Base-by-base conservation (phyloP, 2,888 invertebrate genomes). In the Trimorus sp. region DNA sequence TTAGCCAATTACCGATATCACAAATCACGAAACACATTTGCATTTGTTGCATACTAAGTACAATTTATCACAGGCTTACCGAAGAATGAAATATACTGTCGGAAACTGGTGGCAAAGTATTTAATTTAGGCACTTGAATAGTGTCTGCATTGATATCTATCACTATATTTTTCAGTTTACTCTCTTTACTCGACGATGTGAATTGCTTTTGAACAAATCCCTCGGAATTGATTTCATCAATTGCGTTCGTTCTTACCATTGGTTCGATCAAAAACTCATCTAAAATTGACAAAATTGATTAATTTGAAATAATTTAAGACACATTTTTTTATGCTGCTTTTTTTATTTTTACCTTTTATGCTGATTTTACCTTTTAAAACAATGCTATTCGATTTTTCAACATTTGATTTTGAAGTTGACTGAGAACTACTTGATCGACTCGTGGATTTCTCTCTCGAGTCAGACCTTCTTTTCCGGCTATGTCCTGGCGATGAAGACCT, bases 91-190 rank as follows among this genome's bases (percentile, higher is more conserved):
- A 91, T 78, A 91, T 90, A 73, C 90, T 91, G 40, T 91, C 90
- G 0, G 86, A 65, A 16, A 84, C 73, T 48, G 77, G 71, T n/a
- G 87, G 81, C 14, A 85, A 40, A 69, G 85, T 85, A 36, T 84
- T 82, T 5, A 93, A 89, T 77, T 94, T 93, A 37, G 96, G 94
- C 12, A 96, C 92, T 84, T 94, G 94, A 60, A 96, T 95, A 26
- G 95, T 96, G 86, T 96, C 94, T 1, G 94, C 93, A 84, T 94
- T 94, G 69, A 96, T 93, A 88, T 96, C 96, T 81, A 96, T 96
- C 0, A 96, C 94, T 85, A 96, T 95, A 88, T 94, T 95, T 85
- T 94, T 94, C 4, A 94, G 92, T 48, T 94, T 93, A 84, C 94
- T 95, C 83, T 95, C 94, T 84, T 91, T 94, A 26, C 83, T 87